Percentiles rank a stretch among this genome's conserved stretches.
Conservation (phyloP, 2,113 vertebrate species). For the Caloenas nicobarica region DNA sequence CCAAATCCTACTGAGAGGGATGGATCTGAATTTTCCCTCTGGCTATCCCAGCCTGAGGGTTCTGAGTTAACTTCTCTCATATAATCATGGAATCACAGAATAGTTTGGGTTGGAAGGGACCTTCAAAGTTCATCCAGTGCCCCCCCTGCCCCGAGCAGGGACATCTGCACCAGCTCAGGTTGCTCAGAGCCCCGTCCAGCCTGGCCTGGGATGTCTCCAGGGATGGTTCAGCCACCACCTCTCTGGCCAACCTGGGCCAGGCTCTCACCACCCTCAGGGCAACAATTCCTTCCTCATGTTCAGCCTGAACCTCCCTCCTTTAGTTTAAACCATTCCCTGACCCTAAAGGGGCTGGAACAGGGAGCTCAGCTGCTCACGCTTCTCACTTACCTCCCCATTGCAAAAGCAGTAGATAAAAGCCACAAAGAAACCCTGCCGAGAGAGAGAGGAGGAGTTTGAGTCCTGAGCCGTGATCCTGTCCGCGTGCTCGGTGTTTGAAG, state of each 20-base stretch:
- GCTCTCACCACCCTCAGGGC: too few relatives aligned
- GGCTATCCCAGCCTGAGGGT: not conserved
- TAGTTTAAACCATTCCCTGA: not conserved
- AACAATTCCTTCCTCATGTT: too few relatives aligned
- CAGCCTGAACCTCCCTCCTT: too few relatives aligned
- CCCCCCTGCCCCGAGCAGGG: too few relatives aligned
- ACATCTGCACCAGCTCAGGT: too few relatives aligned
- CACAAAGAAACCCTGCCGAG: slow-evolving; percentile 91
- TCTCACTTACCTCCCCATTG: slow-evolving; percentile 90
- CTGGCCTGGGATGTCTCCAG: too few relatives aligned
- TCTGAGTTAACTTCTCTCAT: not conserved
- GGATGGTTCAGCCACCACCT: too few relatives aligned
- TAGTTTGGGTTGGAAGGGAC: too few relatives aligned
- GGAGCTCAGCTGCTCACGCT: not conserved
- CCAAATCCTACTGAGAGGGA: not conserved
- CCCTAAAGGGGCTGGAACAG: not conserved
- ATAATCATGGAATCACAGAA: too few relatives aligned
- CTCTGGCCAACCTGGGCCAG: too few relatives aligned
- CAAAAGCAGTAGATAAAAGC: slow-evolving; percentile 99
- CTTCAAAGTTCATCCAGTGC: too few relatives aligned
- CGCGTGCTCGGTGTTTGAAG: accelerated
- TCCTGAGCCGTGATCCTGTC: not conserved
- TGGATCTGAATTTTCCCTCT: not conserved
- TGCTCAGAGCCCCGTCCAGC: too few relatives aligned
- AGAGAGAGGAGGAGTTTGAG: not conserved